Percentiles rank a stretch among this genome's conserved stretches.
These are phyloP conservation scores for Isurus oxyrinchus DNA, from an alignment of 2,113 vertebrate species.

Conservation along the genomic window DNA sequence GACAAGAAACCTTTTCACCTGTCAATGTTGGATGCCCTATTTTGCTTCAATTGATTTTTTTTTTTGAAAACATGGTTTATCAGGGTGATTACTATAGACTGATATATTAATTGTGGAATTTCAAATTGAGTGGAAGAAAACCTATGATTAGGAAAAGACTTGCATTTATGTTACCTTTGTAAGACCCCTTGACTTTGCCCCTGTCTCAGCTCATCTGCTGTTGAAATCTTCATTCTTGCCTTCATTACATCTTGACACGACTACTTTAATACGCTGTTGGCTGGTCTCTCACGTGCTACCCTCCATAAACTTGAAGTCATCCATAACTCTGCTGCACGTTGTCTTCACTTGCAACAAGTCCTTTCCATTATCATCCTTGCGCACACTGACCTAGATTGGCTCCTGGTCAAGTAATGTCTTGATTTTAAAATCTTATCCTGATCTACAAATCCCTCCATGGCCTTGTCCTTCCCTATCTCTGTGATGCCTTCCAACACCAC, in stretches of 20 bases:
- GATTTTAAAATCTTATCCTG: no score
- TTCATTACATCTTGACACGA: neutral
- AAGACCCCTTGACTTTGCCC: neutral
- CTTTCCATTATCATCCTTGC: no score
- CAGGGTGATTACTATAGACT: neutral
- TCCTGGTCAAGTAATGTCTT: no score
- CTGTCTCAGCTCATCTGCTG: neutral
- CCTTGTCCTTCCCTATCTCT: no score
- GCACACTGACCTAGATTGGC: neutral
- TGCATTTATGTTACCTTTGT: neutral
- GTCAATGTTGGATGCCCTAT: neutral
- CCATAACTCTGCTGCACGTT: neutral
- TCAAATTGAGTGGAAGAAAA: neutral
- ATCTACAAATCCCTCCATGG: no score
- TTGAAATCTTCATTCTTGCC: neutral
- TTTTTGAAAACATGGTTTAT: neutral
- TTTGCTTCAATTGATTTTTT: neutral
- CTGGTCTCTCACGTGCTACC: neutral
- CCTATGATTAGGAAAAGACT: neutral
- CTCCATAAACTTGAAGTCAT: neutral
- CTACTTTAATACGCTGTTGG: neutral
- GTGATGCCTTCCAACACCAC: no score
- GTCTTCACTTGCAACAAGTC: neutral
- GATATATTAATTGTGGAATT: neutral
- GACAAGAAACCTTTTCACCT: neutral